These are phyloP conservation scores for Acrossocheilus fasciatus DNA, from an alignment of 2,797 vertebrate species.

Conservation along the genomic window DNA sequence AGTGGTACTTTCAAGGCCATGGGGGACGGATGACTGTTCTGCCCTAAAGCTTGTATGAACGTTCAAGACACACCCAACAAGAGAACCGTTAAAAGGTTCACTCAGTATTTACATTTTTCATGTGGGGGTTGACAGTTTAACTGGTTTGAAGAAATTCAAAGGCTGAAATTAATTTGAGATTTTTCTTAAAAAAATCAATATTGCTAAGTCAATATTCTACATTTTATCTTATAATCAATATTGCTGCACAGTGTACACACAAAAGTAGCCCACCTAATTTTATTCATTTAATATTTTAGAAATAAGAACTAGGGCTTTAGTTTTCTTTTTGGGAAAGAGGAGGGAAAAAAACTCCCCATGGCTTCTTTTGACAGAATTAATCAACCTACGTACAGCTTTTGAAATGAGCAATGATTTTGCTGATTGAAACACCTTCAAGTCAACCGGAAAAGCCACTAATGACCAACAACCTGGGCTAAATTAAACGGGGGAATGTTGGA, in stretches of 20 bases:
- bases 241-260: not conserved
- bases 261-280: not conserved
- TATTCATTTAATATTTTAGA: slow-evolving; percentile 8
- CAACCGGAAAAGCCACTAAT: slow-evolving; percentile 64
- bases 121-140: slow-evolving; percentile 25
- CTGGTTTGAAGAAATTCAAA: slow-evolving; percentile 18
- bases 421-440: slow-evolving; percentile 62
- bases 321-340: not conserved
- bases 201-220: slow-evolving; percentile 14
- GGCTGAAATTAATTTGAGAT: slow-evolving; percentile 1
- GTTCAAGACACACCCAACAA: slow-evolving; percentile 31
- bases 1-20: slow-evolving; percentile 34
- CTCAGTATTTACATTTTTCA: slow-evolving; percentile 26
- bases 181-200: slow-evolving; percentile 3
- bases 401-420: slow-evolving; percentile 60
- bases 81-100: slow-evolving; percentile 37
- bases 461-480: slow-evolving; percentile 62
- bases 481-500: slow-evolving; percentile 75
- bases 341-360: slow-evolving; percentile 21
- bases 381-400: slow-evolving; percentile 53
- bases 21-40: slow-evolving; percentile 12
- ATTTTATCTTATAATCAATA: slow-evolving; percentile 20
- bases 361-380: slow-evolving; percentile 58
- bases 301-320: not conserved
- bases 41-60: slow-evolving; percentile 43